Base-by-base conservation (phyloP, 2,888 invertebrate species). In the Chironomus tentans region DNA sequence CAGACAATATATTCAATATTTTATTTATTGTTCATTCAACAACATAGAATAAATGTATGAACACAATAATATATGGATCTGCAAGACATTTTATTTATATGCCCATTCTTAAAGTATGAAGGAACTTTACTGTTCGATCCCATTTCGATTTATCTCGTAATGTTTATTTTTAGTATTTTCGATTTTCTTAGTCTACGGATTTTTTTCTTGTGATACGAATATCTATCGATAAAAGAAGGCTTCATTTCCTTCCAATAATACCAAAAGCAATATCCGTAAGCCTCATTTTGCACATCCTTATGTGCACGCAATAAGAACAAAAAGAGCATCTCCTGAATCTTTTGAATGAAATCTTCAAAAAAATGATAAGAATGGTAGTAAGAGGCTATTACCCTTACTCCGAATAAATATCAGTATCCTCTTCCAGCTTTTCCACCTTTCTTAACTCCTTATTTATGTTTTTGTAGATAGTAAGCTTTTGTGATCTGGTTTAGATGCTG, bases 171-270 rank as follows among this genome's bases (percentile, higher is more conserved):
- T 28, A 70, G 48, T 70, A 48, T 22, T 21, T 47, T 15, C 18
- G 18, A 7, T 68, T 68, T 28, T 68, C 38, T 48, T 6, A 65
- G 13, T 12, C 18, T 65, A 22, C 4, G 56, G 56, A 65, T 65
- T 65, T n/a, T n/a, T n/a, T 65, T 21, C 22, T 65, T 18, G 18
- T 15, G 18, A n/a, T 18, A 13, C 65, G 65, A 65, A 46, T 22
- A 22, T 48, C 4, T 38, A 46, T 71, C 48, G 61, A 71, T 71
- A 24, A 50, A 15, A 24, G 22, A n/a, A 71, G 56, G 28, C 71
- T 71, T 71, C 71, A 71, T 71, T 71, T 71, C 71, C 71, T 71
- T 71, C 28, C 71, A 61, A 71, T 56, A 71, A 56, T 71, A 71
- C 24, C 56, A 71, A 71, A 56, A 71, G 28, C 65, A 13, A 24